Evolutionary conservation across 1,140 invertebrate species (phyloP).

Genomic region (Penaeus japonicus): DNA sequence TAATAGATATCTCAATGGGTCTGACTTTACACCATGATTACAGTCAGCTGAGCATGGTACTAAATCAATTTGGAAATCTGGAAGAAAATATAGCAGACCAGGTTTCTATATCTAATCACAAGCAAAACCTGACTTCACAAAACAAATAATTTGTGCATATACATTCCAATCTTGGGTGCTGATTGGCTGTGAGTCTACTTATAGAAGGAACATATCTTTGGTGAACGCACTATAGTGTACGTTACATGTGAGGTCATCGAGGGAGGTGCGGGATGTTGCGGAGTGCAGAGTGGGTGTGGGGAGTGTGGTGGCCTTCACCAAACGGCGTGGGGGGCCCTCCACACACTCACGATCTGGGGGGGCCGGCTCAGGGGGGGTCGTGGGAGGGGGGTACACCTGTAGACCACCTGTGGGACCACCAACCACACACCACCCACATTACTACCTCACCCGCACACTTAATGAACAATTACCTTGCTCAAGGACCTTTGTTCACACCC

Average conservation of each 20-base stretch:
- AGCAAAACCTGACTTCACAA: conserved; percentile 25
- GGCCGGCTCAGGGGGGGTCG: conserved; percentile 81
- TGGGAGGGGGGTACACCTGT: conserved; percentile 81
- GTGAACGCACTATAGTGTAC: conserved; percentile 53
- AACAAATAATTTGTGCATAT: neutral
- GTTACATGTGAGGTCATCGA: conserved; percentile 60
- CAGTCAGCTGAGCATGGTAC: neutral
- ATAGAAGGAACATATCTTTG: conserved; percentile 8
- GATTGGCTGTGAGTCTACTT: conserved; percentile 24
- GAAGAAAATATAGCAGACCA: neutral
- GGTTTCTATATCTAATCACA: neutral
- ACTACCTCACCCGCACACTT: conserved; percentile 46
- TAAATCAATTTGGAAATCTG: neutral
- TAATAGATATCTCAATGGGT: no score
- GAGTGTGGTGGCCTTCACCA: conserved; percentile 65
- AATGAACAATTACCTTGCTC: conserved; percentile 6
- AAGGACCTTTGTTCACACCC: conserved; percentile 7
- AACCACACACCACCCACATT: conserved; percentile 54
- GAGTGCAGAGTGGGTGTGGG: conserved; percentile 71
- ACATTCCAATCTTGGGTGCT: conserved; percentile 21
- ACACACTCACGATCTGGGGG: conserved; percentile 73
- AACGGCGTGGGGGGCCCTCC: conserved; percentile 61
- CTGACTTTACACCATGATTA: no score
- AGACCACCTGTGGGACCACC: conserved; percentile 70
- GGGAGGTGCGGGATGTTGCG: conserved; percentile 59